Evolutionary conservation across 2,888 invertebrate species (phyloP).

Genomic region (Lycocerus yunnanus): DNA sequence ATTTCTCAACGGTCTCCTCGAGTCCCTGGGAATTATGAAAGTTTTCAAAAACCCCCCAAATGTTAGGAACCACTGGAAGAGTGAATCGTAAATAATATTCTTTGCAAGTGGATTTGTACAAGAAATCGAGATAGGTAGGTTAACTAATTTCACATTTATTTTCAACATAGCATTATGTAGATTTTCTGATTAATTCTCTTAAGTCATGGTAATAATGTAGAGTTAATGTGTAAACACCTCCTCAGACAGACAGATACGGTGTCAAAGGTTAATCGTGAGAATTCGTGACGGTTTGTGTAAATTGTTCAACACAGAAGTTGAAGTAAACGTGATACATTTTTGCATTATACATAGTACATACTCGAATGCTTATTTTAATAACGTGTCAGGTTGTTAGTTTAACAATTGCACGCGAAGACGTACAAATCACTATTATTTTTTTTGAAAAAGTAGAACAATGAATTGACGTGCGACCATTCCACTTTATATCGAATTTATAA

Average conservation of each 20-base stretch:
- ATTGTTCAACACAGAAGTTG: conserved; percentile 48
- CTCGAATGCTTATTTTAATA: neutral
- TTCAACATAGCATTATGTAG: conserved; percentile 34
- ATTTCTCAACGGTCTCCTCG: neutral
- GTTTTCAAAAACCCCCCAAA: no score
- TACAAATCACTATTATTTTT: neutral
- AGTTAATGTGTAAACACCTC: conserved; percentile 51
- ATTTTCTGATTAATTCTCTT: conserved; percentile 44
- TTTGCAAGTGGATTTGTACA: neutral
- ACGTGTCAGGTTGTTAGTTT: neutral
- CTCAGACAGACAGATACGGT: conserved; percentile 44
- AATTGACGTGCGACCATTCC: neutral
- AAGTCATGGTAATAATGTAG: conserved; percentile 40
- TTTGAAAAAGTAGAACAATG: neutral
- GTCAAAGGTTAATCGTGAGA: conserved; percentile 49
- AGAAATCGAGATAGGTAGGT: conserved; percentile 1
- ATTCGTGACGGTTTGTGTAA: conserved; percentile 46
- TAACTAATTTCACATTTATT: conserved; percentile 12
- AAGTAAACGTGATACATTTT: conserved; percentile 6
- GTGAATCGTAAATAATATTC: neutral
- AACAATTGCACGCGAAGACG: neutral
- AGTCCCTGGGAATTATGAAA: neutral
- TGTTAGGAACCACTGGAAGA: neutral
- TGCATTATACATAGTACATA: neutral
- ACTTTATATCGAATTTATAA: no score